These are phyloP conservation scores for Stenolophus ochropezus DNA, from an alignment of 2,888 invertebrate species.

Conservation along the genomic window DNA sequence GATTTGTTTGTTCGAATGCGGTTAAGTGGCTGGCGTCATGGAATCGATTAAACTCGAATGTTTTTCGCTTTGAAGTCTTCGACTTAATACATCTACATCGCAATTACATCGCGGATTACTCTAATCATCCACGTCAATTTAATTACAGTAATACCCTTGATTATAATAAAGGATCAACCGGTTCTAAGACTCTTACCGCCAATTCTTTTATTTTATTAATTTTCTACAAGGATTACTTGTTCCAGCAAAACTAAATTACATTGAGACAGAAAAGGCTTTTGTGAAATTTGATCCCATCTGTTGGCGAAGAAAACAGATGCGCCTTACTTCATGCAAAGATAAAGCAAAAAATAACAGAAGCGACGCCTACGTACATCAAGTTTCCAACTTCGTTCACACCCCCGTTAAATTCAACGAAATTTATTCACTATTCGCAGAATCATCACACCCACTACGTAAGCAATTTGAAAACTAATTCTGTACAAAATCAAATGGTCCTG, in stretches of 20 bases:
- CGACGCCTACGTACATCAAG: not conserved
- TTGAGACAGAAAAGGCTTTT: not conserved
- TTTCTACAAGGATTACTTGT: not conserved
- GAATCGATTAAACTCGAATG: conserved; percentile 70
- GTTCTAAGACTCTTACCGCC: not conserved
- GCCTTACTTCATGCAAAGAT: not conserved
- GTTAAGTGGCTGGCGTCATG: conserved; percentile 68
- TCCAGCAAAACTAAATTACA: not conserved
- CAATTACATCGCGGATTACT: conserved; percentile 16
- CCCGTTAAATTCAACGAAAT: too few relatives aligned
- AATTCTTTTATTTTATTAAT: not conserved
- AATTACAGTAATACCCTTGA: conserved; percentile 10
- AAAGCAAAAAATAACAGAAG: not conserved
- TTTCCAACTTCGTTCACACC: not conserved
- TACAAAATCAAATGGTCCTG: too few relatives aligned
- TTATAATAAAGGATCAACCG: conserved; percentile 3
- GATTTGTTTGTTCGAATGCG: conserved; percentile 50
- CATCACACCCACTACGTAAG: too few relatives aligned
- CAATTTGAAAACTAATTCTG: too few relatives aligned
- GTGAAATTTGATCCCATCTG: not conserved
- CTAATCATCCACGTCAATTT: conserved; percentile 18
- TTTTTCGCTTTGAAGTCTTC: conserved; percentile 71
- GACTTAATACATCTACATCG: conserved; percentile 54
- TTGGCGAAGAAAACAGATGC: not conserved
- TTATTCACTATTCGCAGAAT: too few relatives aligned